Conservation (phyloP, 2,113 vertebrate species). For the Indicator indicator region DNA sequence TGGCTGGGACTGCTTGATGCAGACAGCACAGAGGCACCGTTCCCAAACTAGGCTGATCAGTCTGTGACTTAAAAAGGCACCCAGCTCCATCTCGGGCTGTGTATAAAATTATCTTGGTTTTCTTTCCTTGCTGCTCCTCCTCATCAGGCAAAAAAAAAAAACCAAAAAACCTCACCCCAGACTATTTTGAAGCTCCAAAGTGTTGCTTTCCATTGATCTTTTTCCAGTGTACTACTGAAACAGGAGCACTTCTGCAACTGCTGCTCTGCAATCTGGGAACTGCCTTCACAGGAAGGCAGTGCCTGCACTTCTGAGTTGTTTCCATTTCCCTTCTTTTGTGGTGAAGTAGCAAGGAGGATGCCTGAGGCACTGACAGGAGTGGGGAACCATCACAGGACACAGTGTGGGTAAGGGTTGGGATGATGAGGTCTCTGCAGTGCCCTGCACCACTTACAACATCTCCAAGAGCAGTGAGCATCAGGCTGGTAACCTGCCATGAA, state of each 20-base stretch:
- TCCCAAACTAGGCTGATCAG: constrained; percentile 20
- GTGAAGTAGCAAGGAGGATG: background rate
- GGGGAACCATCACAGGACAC: background rate
- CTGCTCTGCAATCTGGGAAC: background rate
- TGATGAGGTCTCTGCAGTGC: background rate
- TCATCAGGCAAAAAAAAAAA: background rate
- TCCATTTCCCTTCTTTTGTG: background rate
- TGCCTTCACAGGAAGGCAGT: background rate
- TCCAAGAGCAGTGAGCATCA: background rate
- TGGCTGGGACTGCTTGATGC: background rate
- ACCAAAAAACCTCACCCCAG: background rate
- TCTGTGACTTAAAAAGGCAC: constrained; percentile 13
- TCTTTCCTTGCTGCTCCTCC: background rate
- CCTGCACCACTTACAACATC: background rate
- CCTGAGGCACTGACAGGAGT: background rate
- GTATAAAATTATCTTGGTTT: background rate
- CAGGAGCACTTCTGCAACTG: background rate
- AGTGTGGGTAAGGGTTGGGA: background rate
- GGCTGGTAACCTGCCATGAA: background rate
- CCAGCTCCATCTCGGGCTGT: background rate
- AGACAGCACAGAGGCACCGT: background rate
- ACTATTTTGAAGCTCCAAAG: constrained; percentile 38
- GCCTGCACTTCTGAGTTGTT: background rate
- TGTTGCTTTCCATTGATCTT: constrained; percentile 48
- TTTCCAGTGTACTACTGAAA: constrained; percentile 26